These are phyloP conservation scores for Glaucomys volans DNA, from an alignment of 2,113 vertebrate species.

Conservation along the genomic window DNA sequence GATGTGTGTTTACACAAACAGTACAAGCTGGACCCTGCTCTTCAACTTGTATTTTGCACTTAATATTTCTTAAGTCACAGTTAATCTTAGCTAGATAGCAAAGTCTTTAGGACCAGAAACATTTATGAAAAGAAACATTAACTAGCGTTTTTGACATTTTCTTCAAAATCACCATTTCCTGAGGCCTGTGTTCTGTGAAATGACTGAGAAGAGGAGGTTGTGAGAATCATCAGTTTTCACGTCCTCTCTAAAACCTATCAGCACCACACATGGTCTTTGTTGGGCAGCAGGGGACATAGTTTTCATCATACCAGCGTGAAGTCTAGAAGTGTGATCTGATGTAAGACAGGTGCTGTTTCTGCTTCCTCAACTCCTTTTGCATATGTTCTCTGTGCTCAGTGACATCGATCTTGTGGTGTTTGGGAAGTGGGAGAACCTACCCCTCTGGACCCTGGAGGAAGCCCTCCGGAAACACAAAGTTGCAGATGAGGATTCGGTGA, in stretches of 20 bases:
- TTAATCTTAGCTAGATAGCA: background rate
- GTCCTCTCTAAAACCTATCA: background rate
- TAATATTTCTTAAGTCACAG: background rate
- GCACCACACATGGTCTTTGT: background rate
- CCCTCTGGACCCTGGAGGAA: slow-evolving; percentile 98
- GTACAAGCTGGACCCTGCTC: no score
- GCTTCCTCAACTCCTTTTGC: background rate
- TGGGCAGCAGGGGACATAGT: background rate
- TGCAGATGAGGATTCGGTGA: slow-evolving; percentile 96
- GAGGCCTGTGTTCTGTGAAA: background rate
- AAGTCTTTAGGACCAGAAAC: background rate
- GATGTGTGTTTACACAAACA: background rate
- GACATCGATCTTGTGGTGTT: slow-evolving; percentile 99
- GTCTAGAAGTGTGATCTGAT: background rate
- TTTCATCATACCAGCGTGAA: background rate
- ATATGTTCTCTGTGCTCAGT: slow-evolving; percentile 82
- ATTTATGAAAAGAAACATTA: background rate
- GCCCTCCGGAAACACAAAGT: slow-evolving; percentile 96
- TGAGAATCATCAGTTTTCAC: background rate
- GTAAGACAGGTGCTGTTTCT: background rate
- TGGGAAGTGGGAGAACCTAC: slow-evolving; percentile 97
- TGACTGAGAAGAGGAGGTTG: background rate
- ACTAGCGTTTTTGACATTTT: background rate
- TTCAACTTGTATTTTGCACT: background rate
- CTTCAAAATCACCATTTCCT: background rate